phyloP scores from a whole-genome alignment of 2,797 vertebrate species.

The Acanthurus lineatus region DNA sequence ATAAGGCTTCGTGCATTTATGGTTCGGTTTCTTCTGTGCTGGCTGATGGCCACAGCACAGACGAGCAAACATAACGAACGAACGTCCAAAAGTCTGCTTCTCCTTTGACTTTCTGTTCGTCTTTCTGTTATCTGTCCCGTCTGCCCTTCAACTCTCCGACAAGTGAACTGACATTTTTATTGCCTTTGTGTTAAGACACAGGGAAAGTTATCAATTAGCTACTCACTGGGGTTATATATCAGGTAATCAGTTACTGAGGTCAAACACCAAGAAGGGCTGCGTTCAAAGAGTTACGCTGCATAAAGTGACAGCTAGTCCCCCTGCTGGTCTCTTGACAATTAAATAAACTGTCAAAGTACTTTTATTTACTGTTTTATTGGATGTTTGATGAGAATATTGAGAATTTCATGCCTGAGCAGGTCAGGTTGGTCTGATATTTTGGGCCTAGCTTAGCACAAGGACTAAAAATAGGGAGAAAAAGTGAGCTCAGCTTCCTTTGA shows the following conservation, averaged over 20 bases:
- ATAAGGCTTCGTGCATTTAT: conserved; percentile 38
- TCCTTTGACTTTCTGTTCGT: conserved; percentile 6
- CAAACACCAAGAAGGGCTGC: neutral
- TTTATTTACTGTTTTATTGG: neutral
- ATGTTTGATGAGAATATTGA: neutral
- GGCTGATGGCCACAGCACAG: conserved; percentile 30
- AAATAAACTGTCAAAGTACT: neutral
- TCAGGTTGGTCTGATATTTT: too few relatives aligned
- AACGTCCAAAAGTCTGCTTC: neutral
- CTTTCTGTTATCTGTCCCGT: neutral
- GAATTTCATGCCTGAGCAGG: neutral
- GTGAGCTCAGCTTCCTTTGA: too few relatives aligned
- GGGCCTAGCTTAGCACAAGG: too few relatives aligned
- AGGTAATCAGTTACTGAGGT: conserved; percentile 65
- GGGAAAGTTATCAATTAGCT: conserved; percentile 43
- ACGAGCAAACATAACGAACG: conserved; percentile 31
- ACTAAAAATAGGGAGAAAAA: too few relatives aligned
- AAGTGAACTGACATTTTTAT: neutral
- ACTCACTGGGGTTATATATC: conserved; percentile 2
- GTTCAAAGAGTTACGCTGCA: conserved; percentile 5
- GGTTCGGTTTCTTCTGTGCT: neutral
- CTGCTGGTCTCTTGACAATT: conserved; percentile 3
- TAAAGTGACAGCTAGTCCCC: neutral
- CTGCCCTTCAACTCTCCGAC: neutral
- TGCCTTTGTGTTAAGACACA: neutral